Evolutionary conservation across 2,113 vertebrate species (phyloP).

Genomic region (Podarcis raffonei): DNA sequence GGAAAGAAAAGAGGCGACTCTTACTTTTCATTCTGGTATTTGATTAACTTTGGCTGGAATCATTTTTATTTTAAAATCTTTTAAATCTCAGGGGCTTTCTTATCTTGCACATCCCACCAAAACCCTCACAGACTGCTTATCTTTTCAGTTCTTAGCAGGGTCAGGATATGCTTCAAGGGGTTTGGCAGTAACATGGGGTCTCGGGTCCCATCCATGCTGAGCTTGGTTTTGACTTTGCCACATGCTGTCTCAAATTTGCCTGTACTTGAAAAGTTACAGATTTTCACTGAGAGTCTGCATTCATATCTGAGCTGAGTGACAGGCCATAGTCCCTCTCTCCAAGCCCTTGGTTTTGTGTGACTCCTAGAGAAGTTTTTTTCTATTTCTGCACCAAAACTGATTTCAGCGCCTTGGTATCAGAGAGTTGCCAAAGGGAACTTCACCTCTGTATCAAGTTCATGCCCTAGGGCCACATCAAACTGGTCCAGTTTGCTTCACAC

Average conservation of each 20-base stretch:
- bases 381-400: slow-evolving; percentile 43
- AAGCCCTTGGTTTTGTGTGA: slow-evolving; percentile 44
- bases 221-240: not conserved
- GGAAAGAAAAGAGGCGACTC: not conserved
- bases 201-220: too few relatives aligned
- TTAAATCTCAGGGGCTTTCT: not conserved
- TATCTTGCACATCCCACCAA: not conserved
- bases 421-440: slow-evolving; percentile 52
- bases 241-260: not conserved
- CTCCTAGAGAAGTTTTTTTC: slow-evolving; percentile 50
- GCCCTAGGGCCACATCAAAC: not conserved
- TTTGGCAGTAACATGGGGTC: not conserved
- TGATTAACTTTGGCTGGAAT: not conserved
- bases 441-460: slow-evolving; percentile 36
- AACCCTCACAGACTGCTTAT: not conserved
- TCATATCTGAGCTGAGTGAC: not conserved
- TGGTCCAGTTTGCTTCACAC: not conserved
- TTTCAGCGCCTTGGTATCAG: slow-evolving; percentile 62
- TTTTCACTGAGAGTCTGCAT: not conserved
- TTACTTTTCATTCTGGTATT: not conserved
- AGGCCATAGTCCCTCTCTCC: slow-evolving; percentile 21
- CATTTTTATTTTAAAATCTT: not conserved
- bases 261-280: not conserved
- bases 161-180: not conserved
- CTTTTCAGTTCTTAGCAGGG: not conserved